A percentile compares a stretch with the other conserved stretches of the same genome.
Evolutionary conservation across 2,113 vertebrate species (phyloP).

Genomic region (Chaetodon auriga): DNA sequence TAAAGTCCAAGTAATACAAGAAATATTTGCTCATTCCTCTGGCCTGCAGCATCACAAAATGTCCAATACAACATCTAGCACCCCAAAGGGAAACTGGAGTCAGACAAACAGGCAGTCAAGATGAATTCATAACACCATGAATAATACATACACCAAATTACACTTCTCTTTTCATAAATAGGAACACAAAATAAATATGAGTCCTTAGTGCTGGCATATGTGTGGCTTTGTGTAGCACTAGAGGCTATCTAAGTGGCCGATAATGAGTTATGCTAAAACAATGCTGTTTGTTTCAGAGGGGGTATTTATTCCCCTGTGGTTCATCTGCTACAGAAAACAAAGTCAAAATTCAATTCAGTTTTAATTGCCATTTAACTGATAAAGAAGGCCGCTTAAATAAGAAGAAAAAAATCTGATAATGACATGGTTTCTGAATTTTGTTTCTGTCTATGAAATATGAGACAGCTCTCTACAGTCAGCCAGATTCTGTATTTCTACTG

Average conservation of each 20-base stretch:
- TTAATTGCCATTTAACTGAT: neutral
- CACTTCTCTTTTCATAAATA: conserved; percentile 33
- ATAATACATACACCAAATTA: conserved; percentile 50
- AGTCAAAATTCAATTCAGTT: no score
- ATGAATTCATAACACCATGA: conserved; percentile 33
- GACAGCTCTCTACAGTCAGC: neutral
- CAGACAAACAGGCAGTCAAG: conserved; percentile 26
- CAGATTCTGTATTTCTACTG: neutral
- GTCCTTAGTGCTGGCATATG: neutral
- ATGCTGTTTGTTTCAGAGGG: conserved; percentile 12
- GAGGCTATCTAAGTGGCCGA: neutral
- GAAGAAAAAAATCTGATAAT: neutral
- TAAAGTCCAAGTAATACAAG: conserved; percentile 31
- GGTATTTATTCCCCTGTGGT: neutral
- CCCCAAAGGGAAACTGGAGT: conserved; percentile 7
- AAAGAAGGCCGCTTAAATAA: neutral
- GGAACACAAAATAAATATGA: conserved; percentile 39
- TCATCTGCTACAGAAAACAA: conserved; percentile 8
- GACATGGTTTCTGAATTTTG: neutral
- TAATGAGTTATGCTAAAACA: conserved; percentile 27
- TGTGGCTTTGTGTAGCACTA: neutral
- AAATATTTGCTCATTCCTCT: conserved; percentile 37
- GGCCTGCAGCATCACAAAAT: conserved; percentile 3
- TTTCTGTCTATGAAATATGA: neutral
- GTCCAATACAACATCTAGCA: conserved; percentile 21